Conservation (phyloP, 2,888 invertebrate species). For the Drosophila maculinotata region DNA sequence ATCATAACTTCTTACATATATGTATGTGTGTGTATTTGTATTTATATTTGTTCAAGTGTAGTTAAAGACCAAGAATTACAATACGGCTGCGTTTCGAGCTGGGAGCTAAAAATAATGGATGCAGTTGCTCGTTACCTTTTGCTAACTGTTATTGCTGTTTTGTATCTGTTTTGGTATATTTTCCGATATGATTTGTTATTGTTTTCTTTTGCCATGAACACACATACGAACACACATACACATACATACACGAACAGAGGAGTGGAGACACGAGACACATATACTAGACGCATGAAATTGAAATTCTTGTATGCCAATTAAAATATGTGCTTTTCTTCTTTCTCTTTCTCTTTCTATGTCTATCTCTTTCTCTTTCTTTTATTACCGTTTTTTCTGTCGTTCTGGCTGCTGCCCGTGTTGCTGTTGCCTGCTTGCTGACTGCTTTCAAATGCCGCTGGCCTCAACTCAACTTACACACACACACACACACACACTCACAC, state of each 20-base stretch:
- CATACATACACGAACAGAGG: constrained; percentile 11
- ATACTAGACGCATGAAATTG: constrained; percentile 49
- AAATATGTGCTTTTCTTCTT: constrained; percentile 63
- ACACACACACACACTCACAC: constrained; percentile 16
- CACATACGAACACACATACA: constrained; percentile 24
- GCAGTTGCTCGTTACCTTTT: constrained; percentile 45
- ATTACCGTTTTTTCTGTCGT: constrained; percentile 26
- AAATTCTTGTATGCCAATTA: constrained; percentile 68
- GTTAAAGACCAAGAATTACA: constrained; percentile 17
- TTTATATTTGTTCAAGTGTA: constrained; percentile 26
- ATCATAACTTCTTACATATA: neutral
- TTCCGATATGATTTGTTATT: constrained; percentile 45
- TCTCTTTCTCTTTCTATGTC: constrained; percentile 41
- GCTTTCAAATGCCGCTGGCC: constrained; percentile 30
- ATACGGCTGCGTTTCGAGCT: constrained; percentile 2
- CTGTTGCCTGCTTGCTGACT: constrained; percentile 32
- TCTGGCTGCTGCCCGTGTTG: constrained; percentile 37
- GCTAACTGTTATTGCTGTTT: constrained; percentile 60
- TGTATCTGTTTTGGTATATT: constrained; percentile 42
- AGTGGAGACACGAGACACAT: no score
- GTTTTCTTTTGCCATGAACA: constrained; percentile 39
- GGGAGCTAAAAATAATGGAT: constrained; percentile 17
- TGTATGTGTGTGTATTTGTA: constrained; percentile 10
- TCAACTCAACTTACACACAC: constrained; percentile 9
- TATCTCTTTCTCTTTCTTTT: constrained; percentile 36